Evolutionary conservation across 2,888 invertebrate species (phyloP).

Genomic region (Amiota mariae): DNA sequence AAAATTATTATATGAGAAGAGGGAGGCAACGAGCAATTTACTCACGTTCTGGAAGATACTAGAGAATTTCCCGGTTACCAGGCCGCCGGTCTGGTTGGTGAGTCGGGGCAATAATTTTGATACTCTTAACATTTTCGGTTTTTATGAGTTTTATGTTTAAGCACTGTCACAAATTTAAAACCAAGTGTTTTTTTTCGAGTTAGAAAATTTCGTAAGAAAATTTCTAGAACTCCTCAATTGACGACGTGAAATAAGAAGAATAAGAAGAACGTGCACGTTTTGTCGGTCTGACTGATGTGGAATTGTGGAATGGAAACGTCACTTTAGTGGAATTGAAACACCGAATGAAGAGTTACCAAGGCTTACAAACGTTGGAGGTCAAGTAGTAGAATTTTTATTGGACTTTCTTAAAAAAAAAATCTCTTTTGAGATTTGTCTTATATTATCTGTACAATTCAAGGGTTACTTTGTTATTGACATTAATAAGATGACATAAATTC

Average conservation of each 20-base stretch:
- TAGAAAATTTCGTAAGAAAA: slow-evolving; percentile 17
- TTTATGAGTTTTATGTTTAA: slow-evolving; percentile 19
- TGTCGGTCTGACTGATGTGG: slow-evolving; percentile 13
- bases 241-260: too few species aligned
- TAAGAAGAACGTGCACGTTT: slow-evolving; percentile 51
- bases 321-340: neutral
- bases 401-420: too few species aligned
- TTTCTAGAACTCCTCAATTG: slow-evolving; percentile 39
- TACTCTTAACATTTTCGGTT: slow-evolving; percentile 65
- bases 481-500: too few species aligned
- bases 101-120: slow-evolving; percentile 67
- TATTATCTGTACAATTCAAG: too few species aligned
- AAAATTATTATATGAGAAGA: slow-evolving; percentile 42
- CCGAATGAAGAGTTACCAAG: neutral
- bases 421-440: too few species aligned
- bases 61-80: slow-evolving; percentile 60
- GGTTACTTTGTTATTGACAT: too few species aligned
- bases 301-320: neutral
- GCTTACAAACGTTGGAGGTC: too few species aligned
- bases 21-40: slow-evolving; percentile 38
- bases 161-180: slow-evolving; percentile 16
- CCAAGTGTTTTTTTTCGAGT: neutral
- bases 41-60: slow-evolving; percentile 71
- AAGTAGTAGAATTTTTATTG: too few species aligned
- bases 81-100: slow-evolving; percentile 56